Base-by-base conservation (phyloP, 2,113 vertebrate species). In the Dolichallabes microphthalmus region DNA sequence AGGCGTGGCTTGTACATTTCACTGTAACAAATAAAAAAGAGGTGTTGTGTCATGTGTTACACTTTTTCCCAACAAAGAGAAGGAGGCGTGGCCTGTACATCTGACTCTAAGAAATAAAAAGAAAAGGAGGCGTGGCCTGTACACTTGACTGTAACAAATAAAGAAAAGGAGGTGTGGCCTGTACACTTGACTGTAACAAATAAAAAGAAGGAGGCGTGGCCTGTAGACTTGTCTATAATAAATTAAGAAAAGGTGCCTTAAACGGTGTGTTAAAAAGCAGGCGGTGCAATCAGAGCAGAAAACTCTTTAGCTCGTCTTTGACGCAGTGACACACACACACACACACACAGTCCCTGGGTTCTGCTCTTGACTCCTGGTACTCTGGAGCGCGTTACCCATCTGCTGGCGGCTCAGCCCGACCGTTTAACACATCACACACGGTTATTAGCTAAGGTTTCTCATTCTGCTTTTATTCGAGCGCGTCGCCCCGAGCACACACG, bases 401-500 rank as follows among this genome's bases (percentile, higher is more conserved):
- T 75, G 73, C 14, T 53, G 7, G 39, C 12, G 45, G 5, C 73
- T 53, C 73, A 76, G 45, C 39, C 8, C 22, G 39, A 25, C 39
- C 9, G 68, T 74, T 74, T 53, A 53, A 76, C 50, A 55, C 8
- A 27, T 75, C 73, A 75, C 73, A 75, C 50, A 55, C 73, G 9
- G 17, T 19, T 53, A 53, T 53, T 76, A 17, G 50, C 73, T 50
- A 76, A 27, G 13, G 15, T 76, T 27, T 53, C 73, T 76, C 73
- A 76, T 27, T 76, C 73, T 9, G 45, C 50, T 17, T 76, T 76
- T 76, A 27, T 19, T 27, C n/a, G 13, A 76, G 73, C 27, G 9
- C 25, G 17, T 53, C 8, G 50, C 73, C 73, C 73, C 50, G 3
- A 53, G 73, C 73, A 76, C 60, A 58, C 73, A 88, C 57, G n/a